Evolutionary conservation across 1,140 invertebrate species (phyloP), one percentile per base, ranked within the genome.

Genomic region (Megathymus violae): DNA sequence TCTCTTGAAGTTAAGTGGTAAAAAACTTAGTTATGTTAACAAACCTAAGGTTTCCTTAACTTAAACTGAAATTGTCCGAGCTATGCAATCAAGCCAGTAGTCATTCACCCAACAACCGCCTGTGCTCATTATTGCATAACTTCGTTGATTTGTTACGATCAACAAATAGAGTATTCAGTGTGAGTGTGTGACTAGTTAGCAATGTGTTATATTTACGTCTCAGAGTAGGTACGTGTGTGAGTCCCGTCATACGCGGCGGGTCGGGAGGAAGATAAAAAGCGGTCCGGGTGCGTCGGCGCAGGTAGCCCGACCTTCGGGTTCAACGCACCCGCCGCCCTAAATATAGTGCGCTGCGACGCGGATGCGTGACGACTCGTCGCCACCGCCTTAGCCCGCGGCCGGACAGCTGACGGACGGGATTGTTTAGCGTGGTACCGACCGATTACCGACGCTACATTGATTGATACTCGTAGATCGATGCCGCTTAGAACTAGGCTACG

Each of bases 281-380:
- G 46, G 31, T 40, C 15, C 43, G 48, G 40, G 38, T 52, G 40
- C 61, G 40, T 41, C 6, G 48, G 50, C 61, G 61, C 61, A 62
- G 61, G 61, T 62, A 62, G 61, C 17, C 67, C 65, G 66, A 68
- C 70, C 70, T 73, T 67, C 67, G 67, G 62, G 71, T 47, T 70
- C 67, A 70, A 60, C 51, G 67, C 51, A 16, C 67, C 41, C 61
- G 51, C 62, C 63, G 70, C 63, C 63, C 70, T 69, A 66, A 69
- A 69, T 62, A 73, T 66, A 73, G 48, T 62, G 48, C 50, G 60
- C 43, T 48, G 61, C 43, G 38, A 64, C 52, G 38, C 70, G 67
- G 67, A 69, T 72, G 66, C 38, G 51, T 60, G 43, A 47, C 69
- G 56, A 11, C 43, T n/a, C n/a, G n/a, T 41, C 50, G 44, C 9